Conservation (phyloP, 2,113 vertebrate genomes). For the Ranitomeya imitator region DNA sequence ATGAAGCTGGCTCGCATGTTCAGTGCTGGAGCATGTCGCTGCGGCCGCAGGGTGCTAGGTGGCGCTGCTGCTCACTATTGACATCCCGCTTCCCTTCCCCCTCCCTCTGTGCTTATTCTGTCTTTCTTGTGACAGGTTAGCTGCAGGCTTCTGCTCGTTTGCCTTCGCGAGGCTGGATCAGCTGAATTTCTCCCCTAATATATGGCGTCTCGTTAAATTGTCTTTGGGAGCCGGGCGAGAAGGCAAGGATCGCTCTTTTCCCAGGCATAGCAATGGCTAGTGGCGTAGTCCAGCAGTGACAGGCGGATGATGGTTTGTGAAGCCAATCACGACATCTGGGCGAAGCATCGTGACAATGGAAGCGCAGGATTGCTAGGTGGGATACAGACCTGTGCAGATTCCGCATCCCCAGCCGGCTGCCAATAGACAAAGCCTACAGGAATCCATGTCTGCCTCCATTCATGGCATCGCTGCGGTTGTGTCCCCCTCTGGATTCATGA, state of each 20-base stretch:
- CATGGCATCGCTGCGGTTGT: not conserved
- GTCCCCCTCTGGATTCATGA: not conserved
- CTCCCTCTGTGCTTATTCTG: conserved; percentile 2
- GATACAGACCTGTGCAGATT: not conserved
- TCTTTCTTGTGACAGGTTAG: conserved; percentile 31
- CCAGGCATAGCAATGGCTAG: not conserved
- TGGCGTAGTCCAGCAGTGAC: not conserved
- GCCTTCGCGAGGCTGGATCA: conserved; percentile 1
- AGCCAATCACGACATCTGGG: not conserved
- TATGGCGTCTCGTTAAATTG: too few relatives aligned
- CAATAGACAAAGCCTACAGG: not conserved
- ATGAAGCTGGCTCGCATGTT: too few relatives aligned
- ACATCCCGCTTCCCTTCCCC: not conserved
- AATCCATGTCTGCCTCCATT: not conserved
- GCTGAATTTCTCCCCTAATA: not conserved
- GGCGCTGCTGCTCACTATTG: not conserved
- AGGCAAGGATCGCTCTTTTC: not conserved
- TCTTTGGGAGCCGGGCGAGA: not conserved
- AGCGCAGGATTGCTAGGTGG: not conserved
- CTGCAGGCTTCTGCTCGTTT: conserved; percentile 28
- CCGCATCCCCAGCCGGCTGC: not conserved
- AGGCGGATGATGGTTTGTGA: conserved; percentile 5
- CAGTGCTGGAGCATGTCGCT: too few relatives aligned
- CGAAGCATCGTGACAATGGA: not conserved
- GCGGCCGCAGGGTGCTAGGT: not conserved